Conservation (phyloP, 2,888 invertebrate genomes). For the Taphrorychus bicolor region DNA sequence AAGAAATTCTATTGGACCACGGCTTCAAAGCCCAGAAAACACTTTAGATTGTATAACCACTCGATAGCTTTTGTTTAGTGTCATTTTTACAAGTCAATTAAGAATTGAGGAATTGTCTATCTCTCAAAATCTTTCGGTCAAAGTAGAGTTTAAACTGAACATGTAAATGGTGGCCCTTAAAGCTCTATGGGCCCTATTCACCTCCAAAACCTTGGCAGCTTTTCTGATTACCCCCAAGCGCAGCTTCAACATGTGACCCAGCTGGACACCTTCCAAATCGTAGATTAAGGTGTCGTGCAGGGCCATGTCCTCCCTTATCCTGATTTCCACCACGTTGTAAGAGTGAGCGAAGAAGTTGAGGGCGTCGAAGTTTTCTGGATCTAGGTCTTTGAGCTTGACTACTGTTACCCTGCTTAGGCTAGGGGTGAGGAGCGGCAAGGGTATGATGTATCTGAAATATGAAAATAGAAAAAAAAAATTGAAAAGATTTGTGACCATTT, state of each 20-base stretch:
- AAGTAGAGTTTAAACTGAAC: no score
- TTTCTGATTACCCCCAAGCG: slow-evolving; percentile 60
- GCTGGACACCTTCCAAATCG: slow-evolving; percentile 57
- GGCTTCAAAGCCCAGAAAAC: no score
- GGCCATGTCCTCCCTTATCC: slow-evolving; percentile 60
- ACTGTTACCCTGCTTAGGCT: slow-evolving; percentile 61
- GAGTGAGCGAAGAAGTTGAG: slow-evolving; percentile 58
- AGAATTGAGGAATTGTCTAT: background rate
- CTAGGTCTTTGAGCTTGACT: slow-evolving; percentile 53
- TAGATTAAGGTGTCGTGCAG: slow-evolving; percentile 60
- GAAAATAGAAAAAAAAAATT: no score
- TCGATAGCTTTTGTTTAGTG: no score
- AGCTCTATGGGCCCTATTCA: no score
- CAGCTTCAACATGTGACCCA: slow-evolving; percentile 59
- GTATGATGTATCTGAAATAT: slow-evolving; percentile 59
- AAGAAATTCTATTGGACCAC: no score
- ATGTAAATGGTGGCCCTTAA: no score
- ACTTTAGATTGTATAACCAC: no score
- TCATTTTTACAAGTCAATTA: no score
- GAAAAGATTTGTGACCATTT: background rate
- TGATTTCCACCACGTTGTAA: slow-evolving; percentile 61
- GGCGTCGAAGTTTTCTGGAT: slow-evolving; percentile 51
- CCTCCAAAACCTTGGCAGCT: slow-evolving; percentile 59
- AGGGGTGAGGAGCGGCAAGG: slow-evolving; percentile 60
- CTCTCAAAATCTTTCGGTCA: no score